These are phyloP conservation scores for Amaurobius ferox DNA, from an alignment of 2,888 invertebrate species.

Conservation along the genomic window DNA sequence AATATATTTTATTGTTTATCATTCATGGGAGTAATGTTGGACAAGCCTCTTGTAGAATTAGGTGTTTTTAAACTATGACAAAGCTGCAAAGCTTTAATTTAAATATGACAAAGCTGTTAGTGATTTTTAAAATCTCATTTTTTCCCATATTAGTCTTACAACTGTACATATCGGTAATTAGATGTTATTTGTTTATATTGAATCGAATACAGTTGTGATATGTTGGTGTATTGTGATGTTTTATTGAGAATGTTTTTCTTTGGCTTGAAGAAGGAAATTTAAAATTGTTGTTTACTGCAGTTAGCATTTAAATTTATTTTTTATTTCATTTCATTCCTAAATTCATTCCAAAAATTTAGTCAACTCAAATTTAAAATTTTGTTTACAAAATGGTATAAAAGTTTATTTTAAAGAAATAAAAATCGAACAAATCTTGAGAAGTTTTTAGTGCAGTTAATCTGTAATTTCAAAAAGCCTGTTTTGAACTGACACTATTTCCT, in stretches of 20 bases:
- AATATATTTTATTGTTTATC: no score
- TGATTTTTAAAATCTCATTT: conserved; percentile 29
- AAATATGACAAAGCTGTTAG: no score
- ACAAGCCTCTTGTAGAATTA: conserved; percentile 8
- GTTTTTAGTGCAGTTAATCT: no score
- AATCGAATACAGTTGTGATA: conserved; percentile 8
- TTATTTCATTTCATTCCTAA: no score
- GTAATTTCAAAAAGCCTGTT: no score
- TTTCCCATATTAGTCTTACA: conserved; percentile 2
- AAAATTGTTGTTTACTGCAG: not conserved
- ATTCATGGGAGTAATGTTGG: not conserved
- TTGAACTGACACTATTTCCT: no score
- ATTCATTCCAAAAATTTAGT: no score
- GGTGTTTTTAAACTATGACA: conserved; percentile 40
- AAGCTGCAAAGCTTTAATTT: no score
- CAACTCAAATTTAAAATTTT: no score
- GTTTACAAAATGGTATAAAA: no score
- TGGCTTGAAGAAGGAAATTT: not conserved
- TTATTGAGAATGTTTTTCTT: not conserved
- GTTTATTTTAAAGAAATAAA: no score
- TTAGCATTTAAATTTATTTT: not conserved
- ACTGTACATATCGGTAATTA: conserved; percentile 35
- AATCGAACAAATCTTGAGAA: no score
- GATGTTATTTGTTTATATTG: not conserved
- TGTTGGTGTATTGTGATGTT: conserved; percentile 3